A percentile compares a stretch with the other conserved stretches of the same genome.
Evolutionary conservation across 2,888 invertebrate species (phyloP).

Genomic region (Coelopa pilipes): DNA sequence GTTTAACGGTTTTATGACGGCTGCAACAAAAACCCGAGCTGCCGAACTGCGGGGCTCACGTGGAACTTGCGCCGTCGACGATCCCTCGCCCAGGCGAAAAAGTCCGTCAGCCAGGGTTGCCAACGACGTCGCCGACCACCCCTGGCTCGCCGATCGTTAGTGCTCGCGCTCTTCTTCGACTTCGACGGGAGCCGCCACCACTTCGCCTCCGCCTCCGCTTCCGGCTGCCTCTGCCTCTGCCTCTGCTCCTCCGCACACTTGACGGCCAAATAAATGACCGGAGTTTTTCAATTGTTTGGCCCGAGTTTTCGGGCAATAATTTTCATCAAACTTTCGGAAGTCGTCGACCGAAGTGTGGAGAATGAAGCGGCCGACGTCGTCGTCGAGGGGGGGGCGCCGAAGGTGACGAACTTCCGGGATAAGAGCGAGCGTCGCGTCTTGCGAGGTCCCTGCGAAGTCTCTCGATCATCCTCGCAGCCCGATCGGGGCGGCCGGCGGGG

Average conservation of each 20-base stretch:
- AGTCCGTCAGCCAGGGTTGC: constrained; percentile 13
- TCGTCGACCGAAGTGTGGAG: not conserved
- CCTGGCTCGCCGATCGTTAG: no score
- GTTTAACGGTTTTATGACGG: constrained; percentile 16
- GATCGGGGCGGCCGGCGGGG: not conserved
- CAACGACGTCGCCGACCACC: not conserved
- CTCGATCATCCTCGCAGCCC: not conserved
- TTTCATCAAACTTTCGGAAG: not conserved
- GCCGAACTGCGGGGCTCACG: not conserved
- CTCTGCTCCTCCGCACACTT: not conserved
- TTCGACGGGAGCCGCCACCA: not conserved
- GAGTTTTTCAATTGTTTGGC: constrained; percentile 56
- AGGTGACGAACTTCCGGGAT: no score
- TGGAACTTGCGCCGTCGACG: constrained; percentile 1
- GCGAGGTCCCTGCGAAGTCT: no score
- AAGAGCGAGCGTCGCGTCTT: no score
- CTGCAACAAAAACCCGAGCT: constrained; percentile 5
- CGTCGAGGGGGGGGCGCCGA: not conserved
- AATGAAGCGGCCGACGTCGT: not conserved
- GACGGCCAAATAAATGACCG: constrained; percentile 50
- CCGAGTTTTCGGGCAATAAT: constrained; percentile 29
- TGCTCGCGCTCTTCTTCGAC: not conserved
- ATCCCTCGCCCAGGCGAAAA: not conserved
- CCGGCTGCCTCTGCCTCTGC: no score
- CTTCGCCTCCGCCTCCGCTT: not conserved